A percentile compares a stretch with the other conserved stretches of the same genome.
phyloP scores from a whole-genome alignment of 1,140 invertebrate genomes.

The Ruditapes philippinarum region DNA sequence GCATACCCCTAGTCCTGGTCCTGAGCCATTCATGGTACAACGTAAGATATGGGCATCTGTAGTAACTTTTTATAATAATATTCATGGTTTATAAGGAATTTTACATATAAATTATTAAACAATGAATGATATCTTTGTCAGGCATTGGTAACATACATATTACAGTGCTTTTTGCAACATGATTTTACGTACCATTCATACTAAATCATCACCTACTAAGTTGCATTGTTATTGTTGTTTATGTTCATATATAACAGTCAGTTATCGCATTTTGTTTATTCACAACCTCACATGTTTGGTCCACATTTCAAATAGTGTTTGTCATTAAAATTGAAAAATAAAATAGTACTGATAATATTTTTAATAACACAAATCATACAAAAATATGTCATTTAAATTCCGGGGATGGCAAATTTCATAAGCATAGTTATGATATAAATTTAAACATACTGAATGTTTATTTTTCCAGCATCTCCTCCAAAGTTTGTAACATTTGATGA shows the following conservation, averaged over 20 bases:
- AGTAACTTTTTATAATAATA: background rate
- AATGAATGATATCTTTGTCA: background rate
- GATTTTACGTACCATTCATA: background rate
- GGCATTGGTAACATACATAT: background rate
- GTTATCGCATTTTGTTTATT: too few relatives aligned
- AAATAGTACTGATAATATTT: background rate
- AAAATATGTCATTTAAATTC: background rate
- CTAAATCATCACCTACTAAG: too few relatives aligned
- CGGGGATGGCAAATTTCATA: background rate
- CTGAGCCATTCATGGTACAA: slow-evolving; percentile 52
- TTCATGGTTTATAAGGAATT: background rate
- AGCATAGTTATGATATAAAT: background rate
- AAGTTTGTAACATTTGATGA: slow-evolving; percentile 96
- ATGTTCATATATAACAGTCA: too few relatives aligned
- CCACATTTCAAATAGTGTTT: background rate
- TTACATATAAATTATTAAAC: background rate
- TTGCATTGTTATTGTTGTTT: too few relatives aligned
- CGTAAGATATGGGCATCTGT: slow-evolving; percentile 20
- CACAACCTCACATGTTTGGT: too few relatives aligned
- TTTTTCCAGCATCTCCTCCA: slow-evolving; percentile 89
- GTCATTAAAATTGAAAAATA: background rate
- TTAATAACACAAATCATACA: too few relatives aligned
- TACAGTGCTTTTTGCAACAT: background rate
- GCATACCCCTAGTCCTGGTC: slow-evolving; percentile 28
- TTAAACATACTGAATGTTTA: background rate